Evolutionary conservation across 2,888 invertebrate genomes (phyloP).

Genomic region (Falcaria lacertinaria): DNA sequence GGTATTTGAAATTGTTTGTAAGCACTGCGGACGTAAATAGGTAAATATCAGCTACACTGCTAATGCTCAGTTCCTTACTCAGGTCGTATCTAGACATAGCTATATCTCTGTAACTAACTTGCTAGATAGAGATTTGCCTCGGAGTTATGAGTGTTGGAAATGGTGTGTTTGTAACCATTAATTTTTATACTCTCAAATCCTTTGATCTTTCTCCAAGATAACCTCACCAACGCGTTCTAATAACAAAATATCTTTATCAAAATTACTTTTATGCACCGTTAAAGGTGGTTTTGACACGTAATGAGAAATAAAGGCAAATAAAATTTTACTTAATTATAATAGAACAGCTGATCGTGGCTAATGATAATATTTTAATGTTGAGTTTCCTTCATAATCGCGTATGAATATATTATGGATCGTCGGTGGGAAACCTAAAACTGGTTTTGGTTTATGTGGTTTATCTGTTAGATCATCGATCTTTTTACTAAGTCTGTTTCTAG

Average conservation of each 20-base stretch:
- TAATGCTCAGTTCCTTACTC: too few relatives aligned
- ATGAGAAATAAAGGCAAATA: slow-evolving; percentile 26
- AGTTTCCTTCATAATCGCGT: slow-evolving; percentile 14
- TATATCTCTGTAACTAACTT: slow-evolving; percentile 15
- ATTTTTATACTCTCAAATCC: slow-evolving; percentile 59
- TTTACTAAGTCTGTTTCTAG: too few relatives aligned
- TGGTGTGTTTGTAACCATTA: slow-evolving; percentile 66
- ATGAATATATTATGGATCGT: slow-evolving; percentile 13
- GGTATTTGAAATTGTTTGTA: too few relatives aligned
- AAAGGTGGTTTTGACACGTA: slow-evolving; percentile 26
- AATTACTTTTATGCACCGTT: slow-evolving; percentile 20
- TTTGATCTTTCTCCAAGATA: slow-evolving; percentile 40
- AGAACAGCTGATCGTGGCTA: slow-evolving; percentile 10
- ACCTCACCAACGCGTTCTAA: slow-evolving; percentile 9
- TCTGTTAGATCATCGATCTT: too few relatives aligned
- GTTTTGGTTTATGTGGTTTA: too few relatives aligned
- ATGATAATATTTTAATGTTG: slow-evolving; percentile 19
- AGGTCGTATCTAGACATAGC: slow-evolving; percentile 2
- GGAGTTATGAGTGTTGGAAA: slow-evolving; percentile 52
- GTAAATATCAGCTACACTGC: too few relatives aligned
- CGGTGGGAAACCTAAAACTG: too few relatives aligned
- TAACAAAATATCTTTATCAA: slow-evolving; percentile 22
- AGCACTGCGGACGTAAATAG: too few relatives aligned
- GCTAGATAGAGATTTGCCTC: slow-evolving; percentile 43
- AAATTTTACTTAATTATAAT: slow-evolving; percentile 6